These are phyloP conservation scores for Drosophila pandora DNA, from an alignment of 1,140 invertebrate genomes.

Conservation along the genomic window DNA sequence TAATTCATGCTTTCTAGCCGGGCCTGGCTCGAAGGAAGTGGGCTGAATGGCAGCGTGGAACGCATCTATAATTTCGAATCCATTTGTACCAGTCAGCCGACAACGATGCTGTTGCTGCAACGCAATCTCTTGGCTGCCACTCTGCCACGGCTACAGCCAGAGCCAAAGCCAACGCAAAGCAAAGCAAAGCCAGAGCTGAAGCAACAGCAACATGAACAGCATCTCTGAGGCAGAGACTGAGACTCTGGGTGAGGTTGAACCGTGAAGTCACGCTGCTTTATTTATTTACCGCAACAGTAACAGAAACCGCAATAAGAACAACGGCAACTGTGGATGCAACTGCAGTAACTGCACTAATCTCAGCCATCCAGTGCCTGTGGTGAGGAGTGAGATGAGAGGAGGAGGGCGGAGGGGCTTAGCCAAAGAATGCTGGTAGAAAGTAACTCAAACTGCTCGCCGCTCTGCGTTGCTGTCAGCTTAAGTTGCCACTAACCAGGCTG, in stretches of 20 bases:
- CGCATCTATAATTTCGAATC: conserved; percentile 64
- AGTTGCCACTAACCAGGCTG: conserved; percentile 56
- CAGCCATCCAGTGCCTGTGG: conserved; percentile 21
- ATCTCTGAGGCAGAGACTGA: background rate
- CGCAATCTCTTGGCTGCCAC: conserved; percentile 37
- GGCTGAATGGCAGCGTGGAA: conserved; percentile 46
- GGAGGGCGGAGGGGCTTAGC: conserved; percentile 11
- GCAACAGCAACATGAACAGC: background rate
- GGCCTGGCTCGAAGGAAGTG: conserved; percentile 55
- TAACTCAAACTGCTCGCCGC: conserved; percentile 63
- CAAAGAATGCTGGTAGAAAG: conserved; percentile 72
- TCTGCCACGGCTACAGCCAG: conserved; percentile 30
- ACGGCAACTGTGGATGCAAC: conserved; percentile 55
- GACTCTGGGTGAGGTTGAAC: conserved; percentile 24
- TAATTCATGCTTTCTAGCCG: background rate
- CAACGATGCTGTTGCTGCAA: conserved; percentile 1
- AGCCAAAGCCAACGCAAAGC: conserved; percentile 2
- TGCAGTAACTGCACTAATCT: conserved; percentile 53
- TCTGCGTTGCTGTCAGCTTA: conserved; percentile 70
- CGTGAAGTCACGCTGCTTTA: conserved; percentile 60
- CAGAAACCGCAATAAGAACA: conserved; percentile 77
- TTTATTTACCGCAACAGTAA: conserved; percentile 77
- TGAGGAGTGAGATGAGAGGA: background rate
- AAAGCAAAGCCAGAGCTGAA: background rate
- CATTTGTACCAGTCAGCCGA: conserved; percentile 48